phyloP scores from a whole-genome alignment of 2,113 vertebrate species.

The Scomber colias region DNA sequence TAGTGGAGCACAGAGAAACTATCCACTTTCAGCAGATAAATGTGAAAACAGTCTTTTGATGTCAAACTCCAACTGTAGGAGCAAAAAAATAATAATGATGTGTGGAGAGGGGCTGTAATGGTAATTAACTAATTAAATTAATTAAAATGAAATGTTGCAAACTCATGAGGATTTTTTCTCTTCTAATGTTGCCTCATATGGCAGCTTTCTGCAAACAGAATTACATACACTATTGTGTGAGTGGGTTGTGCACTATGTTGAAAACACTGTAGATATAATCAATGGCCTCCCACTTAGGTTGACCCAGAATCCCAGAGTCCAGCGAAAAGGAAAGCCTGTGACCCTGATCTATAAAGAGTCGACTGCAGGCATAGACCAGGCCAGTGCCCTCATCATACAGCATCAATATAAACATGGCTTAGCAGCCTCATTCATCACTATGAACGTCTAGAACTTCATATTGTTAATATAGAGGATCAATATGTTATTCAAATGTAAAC shows the following conservation, averaged over 20 bases:
- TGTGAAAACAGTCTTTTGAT: no score
- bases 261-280: constrained; percentile 34
- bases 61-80: no score
- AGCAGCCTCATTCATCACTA: constrained; percentile 28
- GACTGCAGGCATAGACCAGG: constrained; percentile 24
- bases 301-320: constrained; percentile 37
- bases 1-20: no score
- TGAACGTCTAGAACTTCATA: not conserved
- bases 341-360: constrained; percentile 55
- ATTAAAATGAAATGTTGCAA: not conserved
- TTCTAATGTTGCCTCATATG: not conserved
- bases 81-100: no score
- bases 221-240: not conserved
- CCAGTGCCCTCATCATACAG: constrained; percentile 1
- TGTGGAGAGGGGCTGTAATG: no score
- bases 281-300: constrained; percentile 38
- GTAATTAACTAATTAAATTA: no score
- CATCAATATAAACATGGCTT: constrained; percentile 25
- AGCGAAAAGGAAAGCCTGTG: constrained; percentile 22
- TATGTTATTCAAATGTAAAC: constrained; percentile 1
- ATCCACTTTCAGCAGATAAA: no score
- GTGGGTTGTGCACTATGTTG: not conserved
- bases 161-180: not conserved
- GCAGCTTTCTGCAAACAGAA: not conserved
- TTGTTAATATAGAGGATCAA: not conserved